A percentile compares a stretch with the other conserved stretches of the same genome.
Conservation (phyloP, 2,113 vertebrate species). For the Conger conger region DNA sequence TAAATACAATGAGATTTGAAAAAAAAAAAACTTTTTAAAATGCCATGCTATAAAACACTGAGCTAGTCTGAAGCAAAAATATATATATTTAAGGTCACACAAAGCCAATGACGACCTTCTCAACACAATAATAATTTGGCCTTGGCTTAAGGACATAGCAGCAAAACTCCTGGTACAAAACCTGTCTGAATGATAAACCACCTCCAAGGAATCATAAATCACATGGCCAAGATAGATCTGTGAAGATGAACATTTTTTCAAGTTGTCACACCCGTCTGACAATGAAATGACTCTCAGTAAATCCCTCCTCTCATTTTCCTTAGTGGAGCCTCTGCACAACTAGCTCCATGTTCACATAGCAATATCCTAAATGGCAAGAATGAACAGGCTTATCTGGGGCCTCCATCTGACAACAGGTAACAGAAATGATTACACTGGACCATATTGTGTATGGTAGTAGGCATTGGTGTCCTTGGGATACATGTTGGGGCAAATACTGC, state of each 20-base stretch:
- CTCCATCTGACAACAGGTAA: conserved; percentile 10
- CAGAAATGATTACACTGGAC: background rate
- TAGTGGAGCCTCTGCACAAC: background rate
- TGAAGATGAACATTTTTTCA: background rate
- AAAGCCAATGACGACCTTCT: background rate
- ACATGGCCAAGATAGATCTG: background rate
- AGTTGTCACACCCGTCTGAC: background rate
- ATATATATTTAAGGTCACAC: background rate
- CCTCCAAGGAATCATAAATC: background rate
- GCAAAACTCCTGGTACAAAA: background rate
- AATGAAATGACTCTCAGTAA: background rate
- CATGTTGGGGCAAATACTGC: background rate
- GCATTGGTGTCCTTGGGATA: conserved; percentile 17
- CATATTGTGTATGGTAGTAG: background rate
- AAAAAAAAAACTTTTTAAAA: background rate
- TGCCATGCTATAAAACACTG: background rate
- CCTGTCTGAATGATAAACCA: background rate
- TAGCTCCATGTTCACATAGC: conserved; percentile 39
- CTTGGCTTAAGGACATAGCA: background rate
- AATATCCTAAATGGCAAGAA: conserved; percentile 28
- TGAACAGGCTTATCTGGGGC: conserved; percentile 31
- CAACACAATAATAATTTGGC: background rate
- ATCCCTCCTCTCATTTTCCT: background rate
- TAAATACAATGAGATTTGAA: background rate
- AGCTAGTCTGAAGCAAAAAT: background rate